These are phyloP conservation scores for Mixornis gularis DNA, from an alignment of 2,113 vertebrate genomes.

Conservation along the genomic window DNA sequence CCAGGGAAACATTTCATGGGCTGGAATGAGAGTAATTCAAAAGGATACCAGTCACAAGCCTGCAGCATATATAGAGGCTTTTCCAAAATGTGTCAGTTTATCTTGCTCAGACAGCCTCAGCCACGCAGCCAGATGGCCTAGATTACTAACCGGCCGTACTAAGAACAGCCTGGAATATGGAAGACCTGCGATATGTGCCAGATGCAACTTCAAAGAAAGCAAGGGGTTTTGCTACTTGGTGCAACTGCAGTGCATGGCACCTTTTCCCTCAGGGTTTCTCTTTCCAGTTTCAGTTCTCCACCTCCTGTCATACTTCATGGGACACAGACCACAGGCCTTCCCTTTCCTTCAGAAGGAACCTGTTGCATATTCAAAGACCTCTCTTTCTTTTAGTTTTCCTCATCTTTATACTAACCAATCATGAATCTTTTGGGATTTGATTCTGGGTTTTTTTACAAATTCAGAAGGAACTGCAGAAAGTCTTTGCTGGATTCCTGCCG, in stretches of 20 bases:
- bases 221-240: background rate
- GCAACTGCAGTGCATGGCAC: background rate
- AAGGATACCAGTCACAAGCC: conserved; percentile 1
- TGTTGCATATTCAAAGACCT: background rate
- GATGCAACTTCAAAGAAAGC: background rate
- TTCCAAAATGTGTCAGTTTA: conserved; percentile 28
- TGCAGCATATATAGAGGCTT: background rate
- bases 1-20: conserved; percentile 31
- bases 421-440: background rate
- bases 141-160: background rate
- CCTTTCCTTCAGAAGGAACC: background rate
- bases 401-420: background rate
- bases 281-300: background rate
- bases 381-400: background rate
- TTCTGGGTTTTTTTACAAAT: background rate
- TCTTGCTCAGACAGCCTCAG: background rate
- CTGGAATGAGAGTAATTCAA: conserved; percentile 29
- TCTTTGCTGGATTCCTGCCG: background rate
- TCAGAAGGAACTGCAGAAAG: background rate
- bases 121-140: background rate
- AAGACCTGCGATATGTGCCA: background rate
- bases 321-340: background rate
- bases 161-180: background rate
- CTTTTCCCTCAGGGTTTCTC: background rate
- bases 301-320: background rate